Conservation (phyloP, 2,888 invertebrate genomes). For the Spicauda simplicius region DNA sequence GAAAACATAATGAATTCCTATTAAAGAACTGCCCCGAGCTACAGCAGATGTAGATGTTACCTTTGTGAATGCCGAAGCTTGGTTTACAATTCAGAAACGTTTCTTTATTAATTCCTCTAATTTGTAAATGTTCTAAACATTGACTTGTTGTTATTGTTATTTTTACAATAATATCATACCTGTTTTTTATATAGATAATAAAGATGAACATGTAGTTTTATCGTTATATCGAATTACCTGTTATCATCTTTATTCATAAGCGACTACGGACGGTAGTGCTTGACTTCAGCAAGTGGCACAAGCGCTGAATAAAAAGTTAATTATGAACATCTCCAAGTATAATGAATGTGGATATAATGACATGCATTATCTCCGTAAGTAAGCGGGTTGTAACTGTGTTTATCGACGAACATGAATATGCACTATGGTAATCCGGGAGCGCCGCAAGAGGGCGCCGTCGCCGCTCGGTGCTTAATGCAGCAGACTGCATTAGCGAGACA, state of each 20-base stretch:
- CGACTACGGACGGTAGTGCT: neutral
- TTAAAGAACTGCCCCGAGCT: no score
- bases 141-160: neutral
- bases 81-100: neutral
- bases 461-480: neutral
- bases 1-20: no score
- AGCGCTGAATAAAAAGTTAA: neutral
- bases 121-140: neutral
- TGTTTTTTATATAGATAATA: no score
- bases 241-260: no score
- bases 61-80: neutral
- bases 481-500: slow-evolving; percentile 4
- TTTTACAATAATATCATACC: no score
- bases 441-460: neutral
- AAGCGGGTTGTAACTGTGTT: neutral
- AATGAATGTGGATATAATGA: no score
- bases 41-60: neutral
- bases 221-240: no score
- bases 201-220: no score
- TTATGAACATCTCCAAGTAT: neutral
- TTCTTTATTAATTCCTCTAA: neutral
- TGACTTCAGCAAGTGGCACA: neutral
- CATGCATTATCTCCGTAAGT: neutral
- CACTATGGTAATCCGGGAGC: slow-evolving; percentile 6
- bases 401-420: slow-evolving; percentile 18